These are phyloP conservation scores for Babyrousa celebensis DNA, from an alignment of 2,797 vertebrate genomes.

Conservation along the genomic window DNA sequence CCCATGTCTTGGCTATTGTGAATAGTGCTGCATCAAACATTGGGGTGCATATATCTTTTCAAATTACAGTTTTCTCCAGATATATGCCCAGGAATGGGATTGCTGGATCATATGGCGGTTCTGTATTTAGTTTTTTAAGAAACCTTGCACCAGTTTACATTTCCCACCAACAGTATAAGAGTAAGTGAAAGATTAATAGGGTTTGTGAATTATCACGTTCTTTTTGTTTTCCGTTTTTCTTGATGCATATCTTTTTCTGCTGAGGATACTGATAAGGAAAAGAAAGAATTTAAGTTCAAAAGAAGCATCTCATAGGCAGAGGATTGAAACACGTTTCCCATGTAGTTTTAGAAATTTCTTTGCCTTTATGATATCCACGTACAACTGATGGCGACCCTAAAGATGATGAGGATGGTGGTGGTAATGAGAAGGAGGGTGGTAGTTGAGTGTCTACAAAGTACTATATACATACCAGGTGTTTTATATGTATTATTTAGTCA, in stretches of 20 bases:
- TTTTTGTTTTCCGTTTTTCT: constrained; percentile 49
- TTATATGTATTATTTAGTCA: constrained; percentile 4
- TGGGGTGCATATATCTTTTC: no score
- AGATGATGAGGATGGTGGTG: background rate
- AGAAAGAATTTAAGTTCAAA: constrained; percentile 21
- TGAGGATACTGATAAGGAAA: constrained; percentile 15
- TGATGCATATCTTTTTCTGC: constrained; percentile 9
- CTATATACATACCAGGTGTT: background rate
- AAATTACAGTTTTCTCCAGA: no score
- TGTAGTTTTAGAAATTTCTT: constrained; percentile 16
- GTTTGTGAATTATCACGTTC: constrained; percentile 9
- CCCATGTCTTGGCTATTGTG: no score
- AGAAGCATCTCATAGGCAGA: background rate
- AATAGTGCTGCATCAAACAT: no score
- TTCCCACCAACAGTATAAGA: background rate
- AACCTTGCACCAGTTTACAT: no score
- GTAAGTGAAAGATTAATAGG: constrained; percentile 36
- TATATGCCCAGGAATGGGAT: no score
- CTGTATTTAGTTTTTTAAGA: no score
- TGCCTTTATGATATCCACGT: background rate
- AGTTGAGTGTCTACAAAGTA: background rate
- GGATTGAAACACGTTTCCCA: background rate
- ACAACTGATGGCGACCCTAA: background rate
- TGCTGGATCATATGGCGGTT: no score
- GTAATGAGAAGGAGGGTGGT: background rate